Evolutionary conservation across 2,888 invertebrate genomes (phyloP).

Genomic region (Eupithecia abbreviata): DNA sequence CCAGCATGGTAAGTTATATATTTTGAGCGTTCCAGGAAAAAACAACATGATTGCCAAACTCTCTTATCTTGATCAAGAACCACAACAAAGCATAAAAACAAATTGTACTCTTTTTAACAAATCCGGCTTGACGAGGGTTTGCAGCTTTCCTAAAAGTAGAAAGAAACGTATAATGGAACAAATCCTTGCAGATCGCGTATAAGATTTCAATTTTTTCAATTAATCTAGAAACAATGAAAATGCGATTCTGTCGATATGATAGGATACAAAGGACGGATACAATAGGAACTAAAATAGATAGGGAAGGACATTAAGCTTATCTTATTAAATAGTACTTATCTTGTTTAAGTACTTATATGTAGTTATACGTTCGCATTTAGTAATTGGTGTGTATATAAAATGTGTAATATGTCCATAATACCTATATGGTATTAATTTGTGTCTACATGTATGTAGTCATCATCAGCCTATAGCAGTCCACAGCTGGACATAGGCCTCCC

Average conservation of each 20-base stretch:
- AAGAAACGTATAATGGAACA: slow-evolving; percentile 71
- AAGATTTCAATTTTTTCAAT: slow-evolving; percentile 65
- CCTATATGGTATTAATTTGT: too few relatives aligned
- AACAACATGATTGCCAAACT: slow-evolving; percentile 35
- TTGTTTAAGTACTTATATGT: slow-evolving; percentile 16
- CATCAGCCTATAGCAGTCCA: too few relatives aligned
- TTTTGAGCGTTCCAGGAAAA: slow-evolving; percentile 15
- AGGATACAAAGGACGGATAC: slow-evolving; percentile 26
- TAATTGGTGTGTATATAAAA: slow-evolving; percentile 23
- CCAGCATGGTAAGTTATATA: neutral
- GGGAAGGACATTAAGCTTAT: slow-evolving; percentile 31
- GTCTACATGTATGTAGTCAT: too few relatives aligned
- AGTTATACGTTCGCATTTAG: slow-evolving; percentile 29
- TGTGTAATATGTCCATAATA: neutral
- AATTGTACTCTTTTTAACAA: slow-evolving; percentile 79
- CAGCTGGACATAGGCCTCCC: too few relatives aligned
- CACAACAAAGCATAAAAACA: slow-evolving; percentile 76
- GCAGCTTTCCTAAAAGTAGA: slow-evolving; percentile 68
- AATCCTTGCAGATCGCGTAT: slow-evolving; percentile 73
- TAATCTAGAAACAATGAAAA: slow-evolving; percentile 56
- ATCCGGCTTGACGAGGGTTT: slow-evolving; percentile 80
- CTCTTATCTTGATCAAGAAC: slow-evolving; percentile 74
- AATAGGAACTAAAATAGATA: slow-evolving; percentile 35
- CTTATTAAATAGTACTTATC: slow-evolving; percentile 19
- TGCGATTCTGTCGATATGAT: slow-evolving; percentile 29